Evolutionary conservation across 1,140 invertebrate genomes (phyloP), one percentile per base, ranked within the genome.

Genomic region (Cydia splendana): DNA sequence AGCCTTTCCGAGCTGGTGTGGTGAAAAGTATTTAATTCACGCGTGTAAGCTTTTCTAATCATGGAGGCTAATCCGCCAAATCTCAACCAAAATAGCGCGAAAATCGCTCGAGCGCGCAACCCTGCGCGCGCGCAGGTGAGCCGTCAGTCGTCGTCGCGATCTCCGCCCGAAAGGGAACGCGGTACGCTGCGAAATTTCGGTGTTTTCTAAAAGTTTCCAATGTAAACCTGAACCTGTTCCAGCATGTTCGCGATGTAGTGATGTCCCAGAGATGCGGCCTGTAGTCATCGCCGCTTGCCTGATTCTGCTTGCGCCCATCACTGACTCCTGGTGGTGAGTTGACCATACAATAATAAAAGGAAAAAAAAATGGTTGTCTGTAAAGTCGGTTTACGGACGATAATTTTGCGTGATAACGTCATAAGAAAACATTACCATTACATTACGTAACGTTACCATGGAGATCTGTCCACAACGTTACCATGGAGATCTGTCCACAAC

Each of bases 251-350:
- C 57, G 77, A 83, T 86, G 81, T 85, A 86, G 87, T 90, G 87
- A 90, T 92, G 92, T 92, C 89, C 89, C 93, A 94, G 94, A 94
- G 87, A 95, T 95, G 95, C 94, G 95, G 93, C 93, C 94, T 86
- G 94, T 95, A 87, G 91, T 95, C 85, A 94, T 95, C 91, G 95
- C 94, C 85, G 93, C 95, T 85, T 95, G 94, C 90, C 93, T 95
- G 85, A 92, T 95, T 87, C 93, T 95, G 85, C 94, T 95, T 87
- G 94, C 94, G 90, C 95, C 95, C 88, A 95, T 95, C 93, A 95
- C 94, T 86, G 94, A 94, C 82, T 94, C 94, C 83, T 95, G 95
- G 92, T 95, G 95, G 95, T 95, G 88, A 95, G 95, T 95, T 45
- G n/a, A 77, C 42, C 12, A 15, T 51, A 76, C 51, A 65, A 38